phyloP scores from a whole-genome alignment of 2,797 vertebrate genomes.

The Lepus townsendii region DNA sequence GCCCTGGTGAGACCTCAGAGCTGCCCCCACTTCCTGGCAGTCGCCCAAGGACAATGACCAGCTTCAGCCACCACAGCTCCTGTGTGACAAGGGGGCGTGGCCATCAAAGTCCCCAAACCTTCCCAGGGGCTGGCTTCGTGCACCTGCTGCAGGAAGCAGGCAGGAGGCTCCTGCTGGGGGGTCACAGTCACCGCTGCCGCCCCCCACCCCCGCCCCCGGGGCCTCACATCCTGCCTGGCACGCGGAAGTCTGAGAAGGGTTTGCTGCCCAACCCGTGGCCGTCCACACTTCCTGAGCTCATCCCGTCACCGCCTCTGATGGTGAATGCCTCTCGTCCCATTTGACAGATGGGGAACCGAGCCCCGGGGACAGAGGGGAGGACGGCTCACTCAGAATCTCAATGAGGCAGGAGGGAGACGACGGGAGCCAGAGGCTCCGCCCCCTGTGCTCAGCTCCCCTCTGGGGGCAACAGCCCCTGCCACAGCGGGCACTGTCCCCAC shows the following conservation, averaged over 20 bases:
- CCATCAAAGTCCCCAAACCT: neutral
- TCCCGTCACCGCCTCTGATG: neutral
- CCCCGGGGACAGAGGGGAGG: neutral
- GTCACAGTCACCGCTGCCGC: rapidly evolving
- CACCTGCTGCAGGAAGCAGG: neutral
- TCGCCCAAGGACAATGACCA: neutral
- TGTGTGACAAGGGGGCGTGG: rapidly evolving
- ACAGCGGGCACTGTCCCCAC: no score
- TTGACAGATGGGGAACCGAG: neutral
- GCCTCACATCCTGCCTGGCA: neutral
- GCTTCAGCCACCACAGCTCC: neutral
- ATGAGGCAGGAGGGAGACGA: rapidly evolving
- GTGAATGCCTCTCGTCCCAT: rapidly evolving
- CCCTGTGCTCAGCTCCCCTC: neutral
- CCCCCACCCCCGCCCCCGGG: neutral
- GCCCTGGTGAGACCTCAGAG: neutral
- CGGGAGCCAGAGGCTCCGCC: neutral
- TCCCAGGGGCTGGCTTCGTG: neutral
- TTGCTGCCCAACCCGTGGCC: rapidly evolving
- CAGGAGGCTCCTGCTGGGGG: neutral
- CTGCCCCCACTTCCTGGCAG: neutral
- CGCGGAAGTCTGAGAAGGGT: rapidly evolving
- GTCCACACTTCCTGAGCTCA: rapidly evolving
- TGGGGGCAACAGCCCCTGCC: rapidly evolving
- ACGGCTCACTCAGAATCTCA: rapidly evolving